Percentiles rank a stretch among this genome's conserved stretches.
These are phyloP conservation scores for Siphamia tubifer DNA, from an alignment of 2,113 vertebrate species.

Conservation along the genomic window DNA sequence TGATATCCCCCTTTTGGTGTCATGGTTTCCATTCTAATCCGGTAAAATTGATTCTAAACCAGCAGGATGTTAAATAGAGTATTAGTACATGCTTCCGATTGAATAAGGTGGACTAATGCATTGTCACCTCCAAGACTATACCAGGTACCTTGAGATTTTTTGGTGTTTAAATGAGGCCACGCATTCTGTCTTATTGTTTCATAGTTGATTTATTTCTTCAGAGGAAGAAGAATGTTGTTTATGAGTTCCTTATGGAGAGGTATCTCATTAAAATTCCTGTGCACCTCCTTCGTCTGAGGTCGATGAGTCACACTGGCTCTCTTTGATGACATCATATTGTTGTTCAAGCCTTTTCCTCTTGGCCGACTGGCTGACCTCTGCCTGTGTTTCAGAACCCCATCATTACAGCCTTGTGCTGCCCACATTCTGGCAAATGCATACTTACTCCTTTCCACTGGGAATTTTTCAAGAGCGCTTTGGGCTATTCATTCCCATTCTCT, in stretches of 20 bases:
- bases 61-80: neutral
- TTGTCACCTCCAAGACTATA: neutral
- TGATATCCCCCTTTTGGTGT: neutral
- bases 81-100: constrained; percentile 1
- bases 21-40: neutral
- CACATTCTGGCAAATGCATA: constrained; percentile 58
- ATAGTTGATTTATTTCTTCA: constrained; percentile 36
- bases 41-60: neutral
- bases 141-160: neutral
- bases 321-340: constrained; percentile 80
- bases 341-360: constrained; percentile 55
- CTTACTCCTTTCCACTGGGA: constrained; percentile 56
- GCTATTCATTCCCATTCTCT: constrained; percentile 38
- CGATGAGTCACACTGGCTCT: constrained; percentile 71
- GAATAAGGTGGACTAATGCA: neutral
- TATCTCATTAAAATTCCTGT: constrained; percentile 68
- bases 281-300: constrained; percentile 63
- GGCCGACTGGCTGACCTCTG: constrained; percentile 69
- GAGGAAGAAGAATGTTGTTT: constrained; percentile 54
- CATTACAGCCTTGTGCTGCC: constrained; percentile 70
- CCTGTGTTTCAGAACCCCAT: constrained; percentile 64
- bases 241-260: constrained; percentile 54
- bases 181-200: constrained; percentile 12
- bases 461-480: constrained; percentile 31
- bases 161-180: constrained; percentile 16